phyloP scores from a whole-genome alignment of 2,797 vertebrate genomes.

The Pteronotus mesoamericanus region DNA sequence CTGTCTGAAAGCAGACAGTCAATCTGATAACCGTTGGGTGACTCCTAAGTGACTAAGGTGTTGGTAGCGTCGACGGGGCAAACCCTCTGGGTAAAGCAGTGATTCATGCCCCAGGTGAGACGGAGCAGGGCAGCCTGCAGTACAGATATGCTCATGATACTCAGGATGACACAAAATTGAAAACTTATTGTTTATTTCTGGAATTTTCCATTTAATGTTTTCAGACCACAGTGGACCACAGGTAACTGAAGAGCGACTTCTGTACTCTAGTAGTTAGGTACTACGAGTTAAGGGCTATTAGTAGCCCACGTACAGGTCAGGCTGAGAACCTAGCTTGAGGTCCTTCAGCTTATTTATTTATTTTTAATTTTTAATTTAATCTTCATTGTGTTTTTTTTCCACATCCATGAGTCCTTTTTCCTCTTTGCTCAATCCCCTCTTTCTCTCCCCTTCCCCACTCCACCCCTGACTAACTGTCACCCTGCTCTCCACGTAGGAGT shows the following conservation, averaged over 20 bases:
- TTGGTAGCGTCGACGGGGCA: accelerated
- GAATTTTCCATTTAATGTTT: not conserved
- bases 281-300: not conserved
- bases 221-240: not conserved
- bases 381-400: not conserved
- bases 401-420: not conserved
- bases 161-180: not conserved
- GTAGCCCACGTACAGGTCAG: not conserved
- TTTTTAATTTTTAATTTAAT: not conserved
- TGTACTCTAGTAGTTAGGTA: no score
- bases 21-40: not conserved
- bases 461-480: not conserved
- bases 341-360: not conserved
- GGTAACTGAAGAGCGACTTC: no score
- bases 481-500: not conserved
- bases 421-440: not conserved
- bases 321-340: not conserved
- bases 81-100: not conserved
- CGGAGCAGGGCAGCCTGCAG: not conserved
- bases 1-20: not conserved
- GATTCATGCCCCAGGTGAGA: not conserved
- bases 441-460: not conserved
- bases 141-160: not conserved
- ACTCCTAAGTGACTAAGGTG: not conserved
- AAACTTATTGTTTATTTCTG: not conserved